These are phyloP conservation scores for Petrocephalus sullivani DNA, from an alignment of 2,797 vertebrate genomes.

Conservation along the genomic window DNA sequence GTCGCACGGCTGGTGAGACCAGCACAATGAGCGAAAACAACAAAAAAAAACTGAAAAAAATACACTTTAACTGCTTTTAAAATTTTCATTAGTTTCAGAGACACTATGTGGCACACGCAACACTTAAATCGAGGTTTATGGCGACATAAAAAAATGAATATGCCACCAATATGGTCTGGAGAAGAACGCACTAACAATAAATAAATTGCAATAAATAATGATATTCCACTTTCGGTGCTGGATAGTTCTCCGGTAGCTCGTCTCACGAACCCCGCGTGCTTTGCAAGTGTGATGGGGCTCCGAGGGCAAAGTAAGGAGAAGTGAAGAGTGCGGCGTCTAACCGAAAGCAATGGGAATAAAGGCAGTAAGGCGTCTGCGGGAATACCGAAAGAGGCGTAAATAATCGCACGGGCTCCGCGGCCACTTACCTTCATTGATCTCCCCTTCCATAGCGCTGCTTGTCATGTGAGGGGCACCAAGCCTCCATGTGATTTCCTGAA, in stretches of 20 bases:
- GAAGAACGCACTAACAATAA: background rate
- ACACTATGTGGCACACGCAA: background rate
- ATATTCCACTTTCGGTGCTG: background rate
- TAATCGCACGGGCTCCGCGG: background rate
- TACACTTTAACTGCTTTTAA: background rate
- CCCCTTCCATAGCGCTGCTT: conserved; percentile 62
- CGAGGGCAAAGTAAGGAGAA: background rate
- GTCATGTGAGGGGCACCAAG: conserved; percentile 70
- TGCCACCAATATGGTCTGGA: background rate
- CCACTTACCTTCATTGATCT: conserved; percentile 68
- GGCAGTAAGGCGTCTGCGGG: background rate
- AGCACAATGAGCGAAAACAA: background rate
- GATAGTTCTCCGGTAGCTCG: background rate
- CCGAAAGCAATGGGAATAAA: background rate
- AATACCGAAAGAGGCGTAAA: background rate
- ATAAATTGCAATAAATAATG: background rate
- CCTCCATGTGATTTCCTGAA: conserved; percentile 76
- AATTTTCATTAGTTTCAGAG: background rate
- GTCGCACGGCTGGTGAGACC: background rate
- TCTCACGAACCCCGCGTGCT: background rate
- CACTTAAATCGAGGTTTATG: background rate
- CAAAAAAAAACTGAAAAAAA: background rate
- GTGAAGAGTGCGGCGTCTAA: background rate
- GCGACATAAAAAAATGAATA: background rate
- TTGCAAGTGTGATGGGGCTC: background rate